Base-by-base conservation (phyloP, 2,113 vertebrate species). In the Cardinalis cardinalis region DNA sequence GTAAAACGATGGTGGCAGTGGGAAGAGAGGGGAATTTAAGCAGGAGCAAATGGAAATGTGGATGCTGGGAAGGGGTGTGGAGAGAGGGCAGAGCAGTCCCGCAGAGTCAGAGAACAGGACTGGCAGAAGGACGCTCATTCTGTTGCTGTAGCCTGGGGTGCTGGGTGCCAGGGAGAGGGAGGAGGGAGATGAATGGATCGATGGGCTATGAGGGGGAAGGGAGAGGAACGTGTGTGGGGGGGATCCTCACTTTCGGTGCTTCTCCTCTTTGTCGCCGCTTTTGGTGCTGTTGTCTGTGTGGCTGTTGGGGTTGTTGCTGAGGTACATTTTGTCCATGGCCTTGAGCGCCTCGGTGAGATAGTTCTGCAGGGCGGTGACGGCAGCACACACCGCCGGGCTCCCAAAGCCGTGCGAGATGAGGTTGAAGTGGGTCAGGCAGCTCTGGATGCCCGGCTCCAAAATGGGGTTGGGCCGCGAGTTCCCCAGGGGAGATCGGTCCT, bases 321-420 rank as follows among this genome's bases (percentile, higher is more conserved):
- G 99, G 98, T 99, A 99, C 99, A 99, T 99, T 99, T 99, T 99
- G 99, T 99, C 99, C 99, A 99, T 99, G 97, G 99, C 99, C 98
- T 99, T 99, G 97, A 99, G 99, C 32, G 99, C 99, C 98, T 99
- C 99, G 89, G 99, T 99, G 97, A 99, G 98, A 99, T 99, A 99
- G 99, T 99, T 99, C 99, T 99, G 99, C 92, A 99, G 98, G 96
- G 99, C 99, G 2, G 99, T 99, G 97, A 99, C 97, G 21, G 99
- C 99, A 76, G 99, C 99, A 56, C 99, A 99, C 95, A 99, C 98
- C 2, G 99, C 99, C 28, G 99, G 99, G 96, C 99, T 99, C 96
- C 99, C 99, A 92, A 99, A 99, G 95, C 99, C 99, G 91, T 99
- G 99, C 15, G 99, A 99, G 98, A 99, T 99, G 96, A 99, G 99